A percentile compares a stretch with the other conserved stretches of the same genome.
These are phyloP conservation scores for Hemicentrotus pulcherrimus DNA, from an alignment of 35 echinoderm and acorn worm genomes.

Conservation along the genomic window DNA sequence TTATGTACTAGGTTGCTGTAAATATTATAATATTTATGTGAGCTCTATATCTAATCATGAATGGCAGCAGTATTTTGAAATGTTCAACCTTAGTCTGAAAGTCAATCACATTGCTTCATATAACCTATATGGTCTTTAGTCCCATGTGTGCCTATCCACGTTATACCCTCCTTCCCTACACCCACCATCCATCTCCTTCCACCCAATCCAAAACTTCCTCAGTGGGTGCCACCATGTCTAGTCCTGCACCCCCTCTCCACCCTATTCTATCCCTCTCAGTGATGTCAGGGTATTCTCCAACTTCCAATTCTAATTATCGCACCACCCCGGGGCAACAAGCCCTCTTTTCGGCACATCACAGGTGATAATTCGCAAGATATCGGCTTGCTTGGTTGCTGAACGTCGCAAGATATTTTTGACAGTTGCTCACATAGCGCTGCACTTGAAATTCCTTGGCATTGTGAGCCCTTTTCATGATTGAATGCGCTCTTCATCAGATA, in stretches of 20 bases:
- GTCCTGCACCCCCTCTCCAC: background rate
- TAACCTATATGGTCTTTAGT: background rate
- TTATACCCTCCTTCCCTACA: background rate
- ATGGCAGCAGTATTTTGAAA: no score
- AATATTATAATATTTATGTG: no score
- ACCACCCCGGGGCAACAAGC: background rate
- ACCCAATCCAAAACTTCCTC: constrained; percentile 25
- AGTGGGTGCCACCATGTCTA: constrained; percentile 29
- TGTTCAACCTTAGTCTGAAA: background rate
- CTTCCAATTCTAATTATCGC: constrained; percentile 32
- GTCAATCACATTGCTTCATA: background rate
- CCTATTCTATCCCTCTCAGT: background rate
- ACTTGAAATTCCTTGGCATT: background rate
- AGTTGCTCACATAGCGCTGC: background rate
- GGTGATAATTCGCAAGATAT: constrained; percentile 11
- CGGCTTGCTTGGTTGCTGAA: background rate
- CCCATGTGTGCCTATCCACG: background rate
- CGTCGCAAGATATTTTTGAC: background rate
- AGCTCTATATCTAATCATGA: no score
- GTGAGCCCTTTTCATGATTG: background rate
- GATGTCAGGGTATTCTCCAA: constrained; percentile 22
- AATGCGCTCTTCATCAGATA: background rate
- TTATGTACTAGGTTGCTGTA: background rate
- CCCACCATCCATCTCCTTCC: background rate
- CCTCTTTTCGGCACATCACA: background rate